Conservation (phyloP, 2,113 vertebrate species). For the Procavia capensis region DNA sequence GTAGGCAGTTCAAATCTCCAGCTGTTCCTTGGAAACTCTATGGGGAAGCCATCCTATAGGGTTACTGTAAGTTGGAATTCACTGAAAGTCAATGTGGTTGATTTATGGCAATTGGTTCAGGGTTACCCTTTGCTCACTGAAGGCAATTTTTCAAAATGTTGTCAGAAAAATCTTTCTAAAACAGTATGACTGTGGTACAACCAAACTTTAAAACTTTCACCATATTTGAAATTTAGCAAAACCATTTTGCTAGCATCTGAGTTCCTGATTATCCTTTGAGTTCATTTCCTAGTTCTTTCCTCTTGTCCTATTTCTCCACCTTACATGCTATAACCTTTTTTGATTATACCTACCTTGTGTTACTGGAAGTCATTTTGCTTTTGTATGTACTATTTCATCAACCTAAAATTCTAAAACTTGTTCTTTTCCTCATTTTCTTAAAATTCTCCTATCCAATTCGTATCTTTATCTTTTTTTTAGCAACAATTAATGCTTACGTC, state of each 20-base stretch:
- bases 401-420: background rate
- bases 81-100: too few species aligned
- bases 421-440: background rate
- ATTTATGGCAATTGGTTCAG: background rate
- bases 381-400: background rate
- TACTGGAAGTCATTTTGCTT: background rate
- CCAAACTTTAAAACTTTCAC: background rate
- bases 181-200: background rate
- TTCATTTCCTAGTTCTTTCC: background rate
- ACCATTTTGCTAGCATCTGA: accelerated
- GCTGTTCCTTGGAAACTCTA: too few species aligned
- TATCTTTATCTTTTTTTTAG: background rate
- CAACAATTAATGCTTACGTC: background rate
- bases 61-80: too few species aligned
- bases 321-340: background rate
- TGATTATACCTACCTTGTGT: background rate
- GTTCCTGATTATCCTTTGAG: background rate
- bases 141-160: background rate
- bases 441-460: background rate
- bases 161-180: constrained; percentile 2
- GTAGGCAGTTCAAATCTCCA: too few species aligned
- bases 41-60: too few species aligned
- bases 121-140: background rate
- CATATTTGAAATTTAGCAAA: background rate
- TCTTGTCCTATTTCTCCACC: background rate